A percentile compares a stretch with the other conserved stretches of the same genome.
Conservation (phyloP, 1,140 invertebrate genomes). For the Bombus consobrinus region DNA sequence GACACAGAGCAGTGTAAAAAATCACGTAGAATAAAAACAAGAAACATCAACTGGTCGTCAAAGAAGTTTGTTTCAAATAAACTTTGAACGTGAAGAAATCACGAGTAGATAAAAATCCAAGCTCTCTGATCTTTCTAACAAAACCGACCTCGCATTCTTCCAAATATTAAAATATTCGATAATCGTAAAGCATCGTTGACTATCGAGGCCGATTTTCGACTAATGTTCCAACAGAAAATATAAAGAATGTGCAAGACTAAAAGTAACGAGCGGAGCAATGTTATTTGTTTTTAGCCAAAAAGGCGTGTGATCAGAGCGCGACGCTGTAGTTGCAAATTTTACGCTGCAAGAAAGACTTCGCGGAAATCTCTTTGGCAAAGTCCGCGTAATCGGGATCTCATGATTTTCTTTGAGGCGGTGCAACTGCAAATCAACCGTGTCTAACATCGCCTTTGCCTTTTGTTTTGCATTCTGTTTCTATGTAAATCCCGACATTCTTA, state of each 20-base stretch:
- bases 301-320: no score
- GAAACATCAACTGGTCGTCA: no score
- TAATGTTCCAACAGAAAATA: background rate
- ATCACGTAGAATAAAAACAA: no score
- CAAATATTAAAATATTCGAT: no score
- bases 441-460: background rate
- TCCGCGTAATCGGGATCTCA: background rate
- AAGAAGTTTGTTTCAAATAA: no score
- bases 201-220: background rate
- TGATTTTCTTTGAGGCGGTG: slow-evolving; percentile 6
- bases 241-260: background rate
- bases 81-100: no score
- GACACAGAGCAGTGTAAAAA: no score
- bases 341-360: background rate
- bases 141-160: no score
- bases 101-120: no score
- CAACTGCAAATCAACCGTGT: no score
- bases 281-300: background rate
- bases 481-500: background rate
- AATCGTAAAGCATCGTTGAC: no score
- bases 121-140: no score
- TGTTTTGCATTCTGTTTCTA: background rate
- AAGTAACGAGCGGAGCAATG: background rate
- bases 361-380: background rate
- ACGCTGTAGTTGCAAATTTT: background rate